phyloP scores from a whole-genome alignment of 2,797 vertebrate species.

The Schizopygopsis pylzovi region DNA sequence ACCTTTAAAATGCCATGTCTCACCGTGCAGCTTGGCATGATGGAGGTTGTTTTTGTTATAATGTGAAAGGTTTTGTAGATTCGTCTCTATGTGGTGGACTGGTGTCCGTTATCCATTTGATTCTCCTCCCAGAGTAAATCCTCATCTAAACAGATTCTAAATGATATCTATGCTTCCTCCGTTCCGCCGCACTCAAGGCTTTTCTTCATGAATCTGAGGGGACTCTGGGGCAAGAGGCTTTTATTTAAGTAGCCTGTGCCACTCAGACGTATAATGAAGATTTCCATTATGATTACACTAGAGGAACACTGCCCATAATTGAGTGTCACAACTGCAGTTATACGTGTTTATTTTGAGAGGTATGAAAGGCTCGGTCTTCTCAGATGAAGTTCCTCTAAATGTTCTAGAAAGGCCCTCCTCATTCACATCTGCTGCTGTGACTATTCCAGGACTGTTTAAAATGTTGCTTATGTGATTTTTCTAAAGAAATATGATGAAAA shows the following conservation, averaged over 20 bases:
- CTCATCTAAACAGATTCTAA: slow-evolving; percentile 47
- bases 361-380: slow-evolving; percentile 1
- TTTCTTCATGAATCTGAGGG: slow-evolving; percentile 30
- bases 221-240: slow-evolving; percentile 33
- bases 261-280: slow-evolving; percentile 59
- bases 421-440: neutral
- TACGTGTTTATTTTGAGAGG: slow-evolving; percentile 21
- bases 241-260: slow-evolving; percentile 48
- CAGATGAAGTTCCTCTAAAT: neutral
- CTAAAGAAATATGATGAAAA: neutral
- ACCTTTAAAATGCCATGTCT: slow-evolving; percentile 50
- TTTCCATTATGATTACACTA: slow-evolving; percentile 43
- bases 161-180: slow-evolving; percentile 39
- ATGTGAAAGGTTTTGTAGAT: slow-evolving; percentile 42
- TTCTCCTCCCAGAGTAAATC: slow-evolving; percentile 48
- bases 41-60: slow-evolving; percentile 26
- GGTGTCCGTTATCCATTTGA: slow-evolving; percentile 56
- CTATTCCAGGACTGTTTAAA: neutral
- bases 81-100: slow-evolving; percentile 20
- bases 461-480: neutral
- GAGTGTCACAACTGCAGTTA: slow-evolving; percentile 27
- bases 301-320: slow-evolving; percentile 36
- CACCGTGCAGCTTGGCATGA: neutral
- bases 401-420: slow-evolving; percentile 4
- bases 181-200: slow-evolving; percentile 15